Percentiles rank a stretch among this genome's conserved stretches.
These are phyloP conservation scores for Cyphomyrus discorhynchus DNA, from an alignment of 2,113 vertebrate species.

Conservation along the genomic window DNA sequence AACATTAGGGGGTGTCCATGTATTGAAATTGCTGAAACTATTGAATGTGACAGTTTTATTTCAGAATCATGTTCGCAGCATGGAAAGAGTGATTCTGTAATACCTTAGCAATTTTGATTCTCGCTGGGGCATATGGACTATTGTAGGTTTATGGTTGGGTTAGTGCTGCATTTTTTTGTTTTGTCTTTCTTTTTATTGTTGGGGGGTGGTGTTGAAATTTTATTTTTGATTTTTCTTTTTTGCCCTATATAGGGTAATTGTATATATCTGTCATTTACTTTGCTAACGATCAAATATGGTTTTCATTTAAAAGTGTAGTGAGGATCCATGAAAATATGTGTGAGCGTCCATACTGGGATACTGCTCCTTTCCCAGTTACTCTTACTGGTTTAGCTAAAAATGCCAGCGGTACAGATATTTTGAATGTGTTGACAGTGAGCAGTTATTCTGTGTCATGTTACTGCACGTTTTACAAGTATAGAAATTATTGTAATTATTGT, in stretches of 20 bases:
- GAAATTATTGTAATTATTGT: not conserved
- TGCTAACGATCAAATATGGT: not conserved
- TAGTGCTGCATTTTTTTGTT: not conserved
- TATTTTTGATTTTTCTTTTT: not conserved
- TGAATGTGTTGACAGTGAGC: not conserved
- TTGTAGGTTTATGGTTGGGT: not conserved
- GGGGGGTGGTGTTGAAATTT: not conserved
- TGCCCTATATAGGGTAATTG: not conserved
- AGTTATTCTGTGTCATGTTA: not conserved
- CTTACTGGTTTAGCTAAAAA: not conserved
- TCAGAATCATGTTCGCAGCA: not conserved
- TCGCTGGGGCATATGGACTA: not conserved
- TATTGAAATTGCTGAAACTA: not conserved
- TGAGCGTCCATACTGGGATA: not conserved
- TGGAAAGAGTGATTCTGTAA: not conserved
- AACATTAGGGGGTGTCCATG: not conserved
- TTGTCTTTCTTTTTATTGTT: not conserved
- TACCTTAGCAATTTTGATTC: not conserved
- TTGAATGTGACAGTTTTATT: conserved; percentile 2
- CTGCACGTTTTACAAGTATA: not conserved
- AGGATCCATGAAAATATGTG: not conserved
- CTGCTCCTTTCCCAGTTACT: not conserved
- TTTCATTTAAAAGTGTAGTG: not conserved
- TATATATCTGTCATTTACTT: not conserved
- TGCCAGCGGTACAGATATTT: not conserved